A percentile compares a stretch with the other conserved stretches of the same genome.
phyloP scores from a whole-genome alignment of 2,888 invertebrate genomes.

The Tyria jacobaeae region DNA sequence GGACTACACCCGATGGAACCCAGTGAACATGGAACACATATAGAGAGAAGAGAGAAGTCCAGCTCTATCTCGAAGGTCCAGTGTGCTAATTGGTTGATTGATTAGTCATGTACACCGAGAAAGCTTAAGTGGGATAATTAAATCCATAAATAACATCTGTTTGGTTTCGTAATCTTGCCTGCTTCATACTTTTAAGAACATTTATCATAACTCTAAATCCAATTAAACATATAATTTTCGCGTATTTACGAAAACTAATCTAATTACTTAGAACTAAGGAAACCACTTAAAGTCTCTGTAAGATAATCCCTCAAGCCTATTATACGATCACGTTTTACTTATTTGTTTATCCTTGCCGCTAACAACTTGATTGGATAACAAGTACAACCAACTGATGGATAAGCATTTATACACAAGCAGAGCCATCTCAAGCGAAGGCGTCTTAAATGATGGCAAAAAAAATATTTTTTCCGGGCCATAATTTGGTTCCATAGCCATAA shows the following conservation, averaged over 20 bases:
- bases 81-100: no score
- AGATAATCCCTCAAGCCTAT: constrained; percentile 37
- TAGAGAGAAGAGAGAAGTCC: no score
- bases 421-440: no score
- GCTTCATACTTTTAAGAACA: background rate
- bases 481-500: no score
- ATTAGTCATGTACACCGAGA: no score
- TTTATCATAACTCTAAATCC: constrained; percentile 9
- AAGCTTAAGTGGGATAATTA: no score
- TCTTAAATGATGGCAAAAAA: no score
- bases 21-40: no score
- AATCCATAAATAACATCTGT: background rate
- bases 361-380: constrained; percentile 7
- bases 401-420: no score
- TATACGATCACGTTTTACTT: constrained; percentile 36
- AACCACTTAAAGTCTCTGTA: constrained; percentile 41
- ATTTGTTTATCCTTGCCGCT: constrained; percentile 30
- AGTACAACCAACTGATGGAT: background rate
- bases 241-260: constrained; percentile 20
- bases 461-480: no score
- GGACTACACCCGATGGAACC: no score
- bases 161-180: constrained; percentile 2
- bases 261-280: constrained; percentile 24
- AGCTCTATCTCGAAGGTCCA: no score
- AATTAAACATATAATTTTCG: constrained; percentile 12